Conservation (phyloP, 2,888 invertebrate genomes). For the Agrotis exclamationis region DNA sequence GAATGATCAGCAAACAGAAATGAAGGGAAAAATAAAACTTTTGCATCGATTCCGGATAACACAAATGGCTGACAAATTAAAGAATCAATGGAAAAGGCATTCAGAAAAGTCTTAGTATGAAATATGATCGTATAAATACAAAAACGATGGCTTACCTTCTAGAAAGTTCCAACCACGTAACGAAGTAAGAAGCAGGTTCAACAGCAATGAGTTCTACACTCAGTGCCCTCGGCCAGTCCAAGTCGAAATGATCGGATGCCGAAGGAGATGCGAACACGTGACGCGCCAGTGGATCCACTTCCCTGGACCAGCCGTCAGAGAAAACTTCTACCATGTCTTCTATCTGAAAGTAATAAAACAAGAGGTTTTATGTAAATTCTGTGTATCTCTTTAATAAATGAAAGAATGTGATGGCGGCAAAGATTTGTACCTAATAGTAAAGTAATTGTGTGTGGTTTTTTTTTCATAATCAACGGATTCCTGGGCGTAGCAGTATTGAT, state of each 20-base stretch:
- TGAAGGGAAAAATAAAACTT: too few species aligned
- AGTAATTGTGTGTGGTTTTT: too few species aligned
- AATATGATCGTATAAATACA: neutral
- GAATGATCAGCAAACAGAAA: too few species aligned
- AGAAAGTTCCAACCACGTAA: conserved; percentile 96
- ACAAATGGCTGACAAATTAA: too few species aligned
- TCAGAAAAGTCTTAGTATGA: too few species aligned
- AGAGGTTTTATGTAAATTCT: too few species aligned
- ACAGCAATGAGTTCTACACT: conserved; percentile 95
- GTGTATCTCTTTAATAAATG: neutral
- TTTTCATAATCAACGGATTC: too few species aligned
- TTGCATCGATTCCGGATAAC: too few species aligned
- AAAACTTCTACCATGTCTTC: conserved; percentile 95
- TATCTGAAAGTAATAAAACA: conserved; percentile 76
- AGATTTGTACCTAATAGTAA: too few species aligned
- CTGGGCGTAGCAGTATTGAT: too few species aligned
- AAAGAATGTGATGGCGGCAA: neutral
- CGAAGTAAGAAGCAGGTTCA: conserved; percentile 94
- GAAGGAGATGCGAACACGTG: conserved; percentile 91
- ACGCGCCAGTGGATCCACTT: conserved; percentile 90
- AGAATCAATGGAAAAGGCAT: too few species aligned
- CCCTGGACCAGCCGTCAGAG: conserved; percentile 95
- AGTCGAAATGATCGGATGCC: conserved; percentile 91
- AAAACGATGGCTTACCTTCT: conserved; percentile 81
- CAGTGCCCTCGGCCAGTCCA: conserved; percentile 93